Percentiles rank a stretch among this genome's conserved stretches.
These are phyloP conservation scores for Aporophyla lueneburgensis DNA, from an alignment of 2,888 invertebrate species.

Conservation along the genomic window DNA sequence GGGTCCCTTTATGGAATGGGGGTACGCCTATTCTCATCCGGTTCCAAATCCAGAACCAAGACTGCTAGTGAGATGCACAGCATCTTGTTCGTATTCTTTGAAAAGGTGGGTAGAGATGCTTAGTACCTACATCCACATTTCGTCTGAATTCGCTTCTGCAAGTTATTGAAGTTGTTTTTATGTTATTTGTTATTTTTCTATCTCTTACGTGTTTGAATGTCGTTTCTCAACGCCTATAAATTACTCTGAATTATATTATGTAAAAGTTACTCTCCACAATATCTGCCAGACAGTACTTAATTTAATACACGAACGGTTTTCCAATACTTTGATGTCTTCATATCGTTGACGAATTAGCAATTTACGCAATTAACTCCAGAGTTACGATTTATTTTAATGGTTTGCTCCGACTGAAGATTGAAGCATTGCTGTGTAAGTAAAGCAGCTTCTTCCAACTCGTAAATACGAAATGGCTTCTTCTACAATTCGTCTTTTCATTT, in stretches of 20 bases:
- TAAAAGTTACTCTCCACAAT: conserved; percentile 60
- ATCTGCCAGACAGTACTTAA: conserved; percentile 60
- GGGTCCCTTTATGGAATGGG: too few relatives aligned
- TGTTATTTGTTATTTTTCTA: not conserved
- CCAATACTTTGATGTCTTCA: conserved; percentile 71
- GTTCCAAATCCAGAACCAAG: not conserved
- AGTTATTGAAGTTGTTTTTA: not conserved
- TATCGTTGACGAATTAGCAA: conserved; percentile 57
- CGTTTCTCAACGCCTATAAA: not conserved
- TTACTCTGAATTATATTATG: not conserved
- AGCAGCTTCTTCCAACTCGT: conserved; percentile 1
- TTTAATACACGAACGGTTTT: conserved; percentile 74
- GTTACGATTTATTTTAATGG: conserved; percentile 33
- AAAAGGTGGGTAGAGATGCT: not conserved
- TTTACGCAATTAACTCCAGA: conserved; percentile 55
- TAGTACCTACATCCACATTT: not conserved
- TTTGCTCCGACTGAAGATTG: conserved; percentile 9
- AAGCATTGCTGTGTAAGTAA: not conserved
- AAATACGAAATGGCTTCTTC: not conserved
- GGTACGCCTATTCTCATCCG: not conserved
- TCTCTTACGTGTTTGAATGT: not conserved
- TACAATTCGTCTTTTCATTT: not conserved
- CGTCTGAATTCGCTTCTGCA: not conserved
- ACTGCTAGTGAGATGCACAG: not conserved
- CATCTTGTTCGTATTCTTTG: not conserved